A percentile compares a stretch with the other conserved stretches of the same genome.
These are phyloP conservation scores for Camponotus fellah DNA, from an alignment of 2,888 invertebrate species.

Conservation along the genomic window DNA sequence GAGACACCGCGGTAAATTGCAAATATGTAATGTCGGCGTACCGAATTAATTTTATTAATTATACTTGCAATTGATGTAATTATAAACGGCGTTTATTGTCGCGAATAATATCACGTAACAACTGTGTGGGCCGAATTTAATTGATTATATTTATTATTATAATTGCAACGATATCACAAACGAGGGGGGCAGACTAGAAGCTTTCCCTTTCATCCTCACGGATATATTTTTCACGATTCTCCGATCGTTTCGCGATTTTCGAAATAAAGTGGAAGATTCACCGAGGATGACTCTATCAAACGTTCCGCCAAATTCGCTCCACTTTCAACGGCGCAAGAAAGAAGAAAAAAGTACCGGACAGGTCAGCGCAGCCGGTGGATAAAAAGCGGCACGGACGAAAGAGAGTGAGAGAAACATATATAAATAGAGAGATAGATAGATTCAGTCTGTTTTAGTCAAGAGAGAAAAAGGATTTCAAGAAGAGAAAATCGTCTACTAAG, in stretches of 20 bases:
- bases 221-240: neutral
- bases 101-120: constrained; percentile 34
- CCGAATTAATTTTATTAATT: constrained; percentile 55
- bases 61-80: constrained; percentile 45
- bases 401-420: constrained; percentile 37
- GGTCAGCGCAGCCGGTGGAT: constrained; percentile 33
- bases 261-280: constrained; percentile 35
- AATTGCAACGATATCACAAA: constrained; percentile 38
- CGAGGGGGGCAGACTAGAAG: neutral
- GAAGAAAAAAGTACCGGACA: constrained; percentile 44
- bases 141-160: constrained; percentile 51
- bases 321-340: constrained; percentile 44
- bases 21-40: constrained; percentile 17
- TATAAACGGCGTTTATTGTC: constrained; percentile 47
- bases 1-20: neutral
- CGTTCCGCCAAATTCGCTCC: constrained; percentile 43
- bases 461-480: neutral
- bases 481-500: constrained; percentile 21
- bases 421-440: constrained; percentile 36
- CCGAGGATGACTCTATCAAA: constrained; percentile 41
- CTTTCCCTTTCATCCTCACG: neutral
- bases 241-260: constrained; percentile 28
- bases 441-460: constrained; percentile 9
- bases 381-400: constrained; percentile 35
- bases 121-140: constrained; percentile 44